These are phyloP conservation scores for Monopis laevigella DNA, from an alignment of 2,888 invertebrate genomes.

Conservation along the genomic window DNA sequence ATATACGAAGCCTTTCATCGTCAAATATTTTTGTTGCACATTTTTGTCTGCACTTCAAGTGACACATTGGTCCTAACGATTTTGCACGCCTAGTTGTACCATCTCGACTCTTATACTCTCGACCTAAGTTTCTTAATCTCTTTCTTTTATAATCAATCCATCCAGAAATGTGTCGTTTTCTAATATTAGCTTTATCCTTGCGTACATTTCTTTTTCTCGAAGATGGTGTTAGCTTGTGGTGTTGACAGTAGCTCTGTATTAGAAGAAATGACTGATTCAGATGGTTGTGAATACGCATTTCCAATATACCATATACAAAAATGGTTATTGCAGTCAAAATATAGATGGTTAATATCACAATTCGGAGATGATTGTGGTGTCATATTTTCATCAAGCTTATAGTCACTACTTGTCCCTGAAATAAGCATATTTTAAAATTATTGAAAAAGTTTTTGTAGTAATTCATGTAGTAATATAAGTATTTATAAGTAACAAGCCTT, in stretches of 20 bases:
- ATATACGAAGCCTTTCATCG: constrained; percentile 11
- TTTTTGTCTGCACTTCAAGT: constrained; percentile 6
- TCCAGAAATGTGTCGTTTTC: background rate
- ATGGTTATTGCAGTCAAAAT: background rate
- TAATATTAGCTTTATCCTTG: background rate
- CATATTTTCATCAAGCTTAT: background rate
- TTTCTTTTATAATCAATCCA: constrained; percentile 3
- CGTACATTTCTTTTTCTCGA: background rate
- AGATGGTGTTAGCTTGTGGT: background rate
- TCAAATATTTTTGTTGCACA: constrained; percentile 12
- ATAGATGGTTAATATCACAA: background rate
- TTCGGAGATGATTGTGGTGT: background rate
- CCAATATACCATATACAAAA: background rate
- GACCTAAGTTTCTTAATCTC: background rate
- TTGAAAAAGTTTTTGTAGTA: background rate
- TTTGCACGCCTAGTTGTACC: background rate
- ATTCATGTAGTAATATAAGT: background rate
- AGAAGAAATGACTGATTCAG: background rate
- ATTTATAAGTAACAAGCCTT: too few species aligned
- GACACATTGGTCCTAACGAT: background rate
- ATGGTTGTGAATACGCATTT: background rate
- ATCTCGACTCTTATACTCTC: background rate
- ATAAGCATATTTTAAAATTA: too few species aligned
- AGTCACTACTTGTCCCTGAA: too few species aligned
- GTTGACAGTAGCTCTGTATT: background rate